Evolutionary conservation across 2,888 invertebrate genomes (phyloP), one percentile per base, ranked within the genome.

Genomic region (Synergus itoensis): DNA sequence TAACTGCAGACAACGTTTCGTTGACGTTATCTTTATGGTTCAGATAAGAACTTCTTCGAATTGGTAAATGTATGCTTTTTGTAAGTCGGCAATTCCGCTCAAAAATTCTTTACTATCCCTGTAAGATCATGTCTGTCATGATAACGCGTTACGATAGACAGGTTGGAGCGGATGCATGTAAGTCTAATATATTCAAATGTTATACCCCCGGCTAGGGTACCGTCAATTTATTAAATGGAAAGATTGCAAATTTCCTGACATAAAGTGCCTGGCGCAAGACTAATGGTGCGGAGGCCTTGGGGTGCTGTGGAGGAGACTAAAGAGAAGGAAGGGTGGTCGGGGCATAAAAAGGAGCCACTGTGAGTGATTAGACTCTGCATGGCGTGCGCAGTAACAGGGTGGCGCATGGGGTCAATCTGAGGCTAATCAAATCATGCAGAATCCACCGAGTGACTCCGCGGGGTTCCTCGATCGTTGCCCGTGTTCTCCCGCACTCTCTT

Each of bases 361-460:
- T 87, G 87, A 89, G 89, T 88, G 88, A 89, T 88, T 89, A 89
- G 88, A 85, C 87, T 83, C 85, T 85, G 87, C 86, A 86, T 86
- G 87, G 86, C 85, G 84, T 80, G 77, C 78, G 69, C 79, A 78
- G 79, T 81, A 84, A 83, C 82, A 81, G 85, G 80, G 75, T 81
- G 81, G 84, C 86, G 84, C 85, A 87, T 88, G 89, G 91, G 92
- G 92, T 92, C 92, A 92, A 92, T 92, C 92, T 92, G 92, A 91
- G 92, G 92, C 92, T 92, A 92, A 92, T 92, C 92, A 91, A 92
- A 92, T 92, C 90, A 92, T 91, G 89, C 89, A 88, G 89, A 89
- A 86, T 86, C 84, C 82, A 82, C 82, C 77, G 84, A 82, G 84
- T 83, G 79, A 79, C 84, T 84, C 86, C 82, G 77, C 85, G 83